Conservation (phyloP, 2,797 vertebrate genomes). For the Hoplostethus mediterraneus region DNA sequence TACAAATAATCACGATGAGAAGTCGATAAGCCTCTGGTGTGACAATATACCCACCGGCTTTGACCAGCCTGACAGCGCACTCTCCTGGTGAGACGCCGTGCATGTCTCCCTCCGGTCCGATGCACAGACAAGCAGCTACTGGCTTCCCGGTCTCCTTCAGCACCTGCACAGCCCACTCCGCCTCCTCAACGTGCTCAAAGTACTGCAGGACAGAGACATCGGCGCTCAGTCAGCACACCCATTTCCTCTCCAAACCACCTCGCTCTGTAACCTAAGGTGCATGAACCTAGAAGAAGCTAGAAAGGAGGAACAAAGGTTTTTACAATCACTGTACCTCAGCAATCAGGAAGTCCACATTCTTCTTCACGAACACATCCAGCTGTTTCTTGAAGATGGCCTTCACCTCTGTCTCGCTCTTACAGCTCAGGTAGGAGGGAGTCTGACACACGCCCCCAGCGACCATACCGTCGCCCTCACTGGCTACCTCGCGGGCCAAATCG, state of each 20-base stretch:
- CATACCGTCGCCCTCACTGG: slow-evolving; percentile 92
- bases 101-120: slow-evolving; percentile 95
- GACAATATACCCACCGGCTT: slow-evolving; percentile 86
- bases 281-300: too few relatives aligned
- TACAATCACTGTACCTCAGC: slow-evolving; percentile 87
- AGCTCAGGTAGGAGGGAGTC: slow-evolving; percentile 96
- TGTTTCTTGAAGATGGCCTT: slow-evolving; percentile 92
- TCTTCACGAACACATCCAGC: slow-evolving; percentile 92
- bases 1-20: too few relatives aligned
- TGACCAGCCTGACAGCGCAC: slow-evolving; percentile 92
- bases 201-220: slow-evolving; percentile 85
- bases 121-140: slow-evolving; percentile 92
- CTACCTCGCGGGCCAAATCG: slow-evolving; percentile 92
- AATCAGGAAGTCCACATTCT: slow-evolving; percentile 96
- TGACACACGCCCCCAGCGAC: slow-evolving; percentile 96
- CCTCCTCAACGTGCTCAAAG: slow-evolving; percentile 98
- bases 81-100: slow-evolving; percentile 89
- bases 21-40: background rate
- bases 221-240: background rate
- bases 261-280: too few relatives aligned
- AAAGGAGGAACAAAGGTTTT: too few relatives aligned
- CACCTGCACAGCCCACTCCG: slow-evolving; percentile 94
- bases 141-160: slow-evolving; percentile 93
- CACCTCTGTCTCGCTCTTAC: slow-evolving; percentile 92
- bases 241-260: background rate